These are phyloP conservation scores for Anisognathus igniventris DNA, from an alignment of 2,797 vertebrate genomes.

Conservation along the genomic window DNA sequence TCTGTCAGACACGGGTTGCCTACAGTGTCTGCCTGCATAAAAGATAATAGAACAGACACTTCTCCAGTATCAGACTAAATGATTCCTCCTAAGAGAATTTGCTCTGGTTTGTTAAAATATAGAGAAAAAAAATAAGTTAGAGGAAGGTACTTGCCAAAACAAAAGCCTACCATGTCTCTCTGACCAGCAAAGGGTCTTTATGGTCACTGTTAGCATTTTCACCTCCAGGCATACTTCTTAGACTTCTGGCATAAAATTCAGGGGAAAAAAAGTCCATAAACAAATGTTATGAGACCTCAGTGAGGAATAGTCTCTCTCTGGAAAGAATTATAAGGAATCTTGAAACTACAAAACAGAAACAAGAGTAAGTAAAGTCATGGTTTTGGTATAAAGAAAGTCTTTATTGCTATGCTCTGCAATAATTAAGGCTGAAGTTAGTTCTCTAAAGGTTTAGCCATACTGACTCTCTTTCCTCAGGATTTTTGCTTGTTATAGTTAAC, in stretches of 20 bases:
- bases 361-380: background rate
- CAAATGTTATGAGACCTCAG: background rate
- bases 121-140: slow-evolving; percentile 6
- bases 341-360: background rate
- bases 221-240: background rate
- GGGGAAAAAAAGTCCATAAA: background rate
- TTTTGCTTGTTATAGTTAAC: background rate
- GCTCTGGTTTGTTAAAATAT: slow-evolving; percentile 32
- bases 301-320: background rate
- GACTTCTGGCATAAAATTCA: background rate
- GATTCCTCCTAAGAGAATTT: background rate
- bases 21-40: background rate
- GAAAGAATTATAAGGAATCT: background rate
- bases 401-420: background rate
- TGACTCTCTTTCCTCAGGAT: background rate
- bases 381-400: background rate
- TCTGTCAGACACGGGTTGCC: background rate
- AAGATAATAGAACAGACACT: slow-evolving; percentile 20
- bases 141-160: background rate
- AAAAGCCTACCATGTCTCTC: background rate
- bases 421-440: background rate
- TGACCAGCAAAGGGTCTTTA: background rate
- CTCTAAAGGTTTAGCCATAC: background rate
- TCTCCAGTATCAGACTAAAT: background rate
- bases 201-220: background rate